A percentile compares a stretch with the other conserved stretches of the same genome.
These are phyloP conservation scores for Lamprologus callipterus DNA, from an alignment of 2,113 vertebrate genomes.

Conservation along the genomic window DNA sequence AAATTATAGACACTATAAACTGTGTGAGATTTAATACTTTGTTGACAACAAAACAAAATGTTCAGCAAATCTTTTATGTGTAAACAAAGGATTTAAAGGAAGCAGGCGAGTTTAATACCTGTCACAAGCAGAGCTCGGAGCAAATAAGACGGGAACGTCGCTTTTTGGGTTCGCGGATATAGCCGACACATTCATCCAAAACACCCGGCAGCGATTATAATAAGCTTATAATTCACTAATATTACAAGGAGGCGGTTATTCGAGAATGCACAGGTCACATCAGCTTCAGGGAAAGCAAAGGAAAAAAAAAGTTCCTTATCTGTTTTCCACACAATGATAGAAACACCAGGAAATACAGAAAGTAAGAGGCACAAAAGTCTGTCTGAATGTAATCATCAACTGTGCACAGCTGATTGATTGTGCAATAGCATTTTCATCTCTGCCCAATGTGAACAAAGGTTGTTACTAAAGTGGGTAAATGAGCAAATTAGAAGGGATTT, in stretches of 20 bases:
- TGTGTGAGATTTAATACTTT: not conserved
- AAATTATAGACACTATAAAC: not conserved
- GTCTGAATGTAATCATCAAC: not conserved
- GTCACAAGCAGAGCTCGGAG: not conserved
- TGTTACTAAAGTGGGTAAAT: not conserved
- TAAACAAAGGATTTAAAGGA: not conserved
- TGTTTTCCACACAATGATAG: not conserved
- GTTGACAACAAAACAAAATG: not conserved
- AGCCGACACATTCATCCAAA: not conserved
- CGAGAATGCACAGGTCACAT: not conserved
- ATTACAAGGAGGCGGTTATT: not conserved
- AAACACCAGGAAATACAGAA: not conserved
- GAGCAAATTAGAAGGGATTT: conserved; percentile 36
- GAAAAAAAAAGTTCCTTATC: not conserved
- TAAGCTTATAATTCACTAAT: not conserved
- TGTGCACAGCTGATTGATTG: conserved; percentile 27
- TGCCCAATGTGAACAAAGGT: conserved; percentile 9
- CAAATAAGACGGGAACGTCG: not conserved
- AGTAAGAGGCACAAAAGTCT: not conserved
- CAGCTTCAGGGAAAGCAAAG: not conserved
- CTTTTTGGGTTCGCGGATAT: not conserved
- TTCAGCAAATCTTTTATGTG: not conserved
- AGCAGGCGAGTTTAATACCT: not conserved
- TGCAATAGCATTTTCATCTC: not conserved
- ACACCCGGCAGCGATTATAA: not conserved